A percentile compares a stretch with the other conserved stretches of the same genome.
phyloP scores from a whole-genome alignment of 1,140 invertebrate species.

The Tribolium castaneum region DNA sequence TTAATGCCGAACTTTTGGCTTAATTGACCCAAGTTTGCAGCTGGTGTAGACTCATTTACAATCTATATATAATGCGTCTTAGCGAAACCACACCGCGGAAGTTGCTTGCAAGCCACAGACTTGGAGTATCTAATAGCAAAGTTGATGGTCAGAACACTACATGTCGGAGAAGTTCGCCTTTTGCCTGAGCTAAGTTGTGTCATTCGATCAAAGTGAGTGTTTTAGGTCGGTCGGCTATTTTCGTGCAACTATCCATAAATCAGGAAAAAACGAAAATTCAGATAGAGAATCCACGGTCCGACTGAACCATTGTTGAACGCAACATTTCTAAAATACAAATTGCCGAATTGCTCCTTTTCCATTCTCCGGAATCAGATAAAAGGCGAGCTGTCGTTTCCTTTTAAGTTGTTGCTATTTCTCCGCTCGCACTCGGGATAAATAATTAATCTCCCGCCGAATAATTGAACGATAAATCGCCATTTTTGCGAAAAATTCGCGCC shows the following conservation, averaged over 20 bases:
- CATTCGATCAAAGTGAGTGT: neutral
- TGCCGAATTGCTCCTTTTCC: constrained; percentile 31
- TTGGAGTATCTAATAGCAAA: neutral
- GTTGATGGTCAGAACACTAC: neutral
- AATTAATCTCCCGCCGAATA: constrained; percentile 14
- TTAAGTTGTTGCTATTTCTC: constrained; percentile 31
- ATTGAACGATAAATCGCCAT: constrained; percentile 26
- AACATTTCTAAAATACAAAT: constrained; percentile 33
- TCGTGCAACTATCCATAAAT: constrained; percentile 12
- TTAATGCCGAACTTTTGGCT: neutral
- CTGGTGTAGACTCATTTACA: neutral
- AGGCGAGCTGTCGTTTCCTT: constrained; percentile 23
- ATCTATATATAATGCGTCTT: neutral
- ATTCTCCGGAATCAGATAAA: constrained; percentile 35
- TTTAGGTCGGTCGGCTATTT: constrained; percentile 1
- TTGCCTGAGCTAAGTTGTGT: neutral
- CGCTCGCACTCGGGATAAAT: neutral
- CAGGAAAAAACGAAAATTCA: constrained; percentile 23
- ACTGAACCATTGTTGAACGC: constrained; percentile 24
- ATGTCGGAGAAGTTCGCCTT: neutral
- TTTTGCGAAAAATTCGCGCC: neutral
- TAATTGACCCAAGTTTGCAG: neutral
- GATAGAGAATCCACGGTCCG: constrained; percentile 16
- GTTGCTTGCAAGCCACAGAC: neutral
- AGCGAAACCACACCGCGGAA: neutral